A percentile compares a stretch with the other conserved stretches of the same genome.
Evolutionary conservation across 2,113 vertebrate species (phyloP).

Genomic region (Oceanodroma tethys): DNA sequence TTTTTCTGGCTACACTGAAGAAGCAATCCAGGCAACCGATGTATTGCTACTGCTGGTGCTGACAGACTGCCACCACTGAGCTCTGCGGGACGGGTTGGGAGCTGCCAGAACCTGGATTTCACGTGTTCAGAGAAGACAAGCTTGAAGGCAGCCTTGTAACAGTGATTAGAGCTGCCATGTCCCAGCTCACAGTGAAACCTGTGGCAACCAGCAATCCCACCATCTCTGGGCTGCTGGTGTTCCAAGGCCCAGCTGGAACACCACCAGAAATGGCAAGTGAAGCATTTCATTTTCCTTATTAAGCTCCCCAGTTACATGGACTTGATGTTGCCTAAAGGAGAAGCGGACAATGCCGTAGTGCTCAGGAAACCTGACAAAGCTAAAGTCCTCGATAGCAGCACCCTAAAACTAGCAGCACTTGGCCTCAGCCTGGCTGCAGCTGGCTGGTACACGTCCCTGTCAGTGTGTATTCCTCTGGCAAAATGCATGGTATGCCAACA

Average conservation of each 20-base stretch:
- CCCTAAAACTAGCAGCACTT: background rate
- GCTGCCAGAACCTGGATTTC: background rate
- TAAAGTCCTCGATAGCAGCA: background rate
- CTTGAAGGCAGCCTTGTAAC: background rate
- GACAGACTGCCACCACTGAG: background rate
- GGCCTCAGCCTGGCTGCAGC: background rate
- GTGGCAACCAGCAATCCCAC: background rate
- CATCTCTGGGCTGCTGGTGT: background rate
- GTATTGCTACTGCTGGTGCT: background rate
- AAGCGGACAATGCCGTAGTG: fast-evolving
- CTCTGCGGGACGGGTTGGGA: background rate
- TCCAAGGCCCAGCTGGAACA: background rate
- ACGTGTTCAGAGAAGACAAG: background rate
- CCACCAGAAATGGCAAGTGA: background rate
- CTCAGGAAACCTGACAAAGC: background rate
- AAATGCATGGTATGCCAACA: fast-evolving
- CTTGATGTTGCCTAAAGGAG: background rate
- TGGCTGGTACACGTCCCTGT: background rate
- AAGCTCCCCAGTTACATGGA: background rate
- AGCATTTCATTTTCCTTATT: background rate
- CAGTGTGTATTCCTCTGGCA: fast-evolving
- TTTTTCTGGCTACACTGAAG: background rate
- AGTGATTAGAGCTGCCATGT: background rate
- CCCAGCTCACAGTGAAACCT: background rate
- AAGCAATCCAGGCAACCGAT: background rate